Percentiles rank a stretch among this genome's conserved stretches.
These are phyloP conservation scores for Conchocele bisecta DNA, from an alignment of 2,888 invertebrate genomes.

Conservation along the genomic window DNA sequence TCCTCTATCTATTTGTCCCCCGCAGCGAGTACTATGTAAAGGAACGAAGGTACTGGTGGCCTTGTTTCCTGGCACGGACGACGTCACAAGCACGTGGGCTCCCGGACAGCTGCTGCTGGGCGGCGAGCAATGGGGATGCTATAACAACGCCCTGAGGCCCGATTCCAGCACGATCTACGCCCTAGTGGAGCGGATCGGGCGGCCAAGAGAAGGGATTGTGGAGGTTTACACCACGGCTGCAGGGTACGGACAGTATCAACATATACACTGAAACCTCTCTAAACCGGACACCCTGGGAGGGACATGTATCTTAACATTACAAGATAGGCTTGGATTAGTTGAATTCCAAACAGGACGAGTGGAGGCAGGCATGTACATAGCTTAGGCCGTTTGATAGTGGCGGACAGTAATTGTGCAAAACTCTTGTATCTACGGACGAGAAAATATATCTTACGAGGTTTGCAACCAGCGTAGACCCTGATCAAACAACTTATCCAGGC, in stretches of 20 bases:
- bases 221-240: slow-evolving; percentile 36
- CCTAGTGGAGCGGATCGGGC: slow-evolving; percentile 17
- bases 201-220: slow-evolving; percentile 33
- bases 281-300: background rate
- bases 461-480: no score
- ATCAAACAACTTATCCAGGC: no score
- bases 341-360: background rate
- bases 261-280: background rate
- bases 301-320: no score
- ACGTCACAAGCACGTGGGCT: slow-evolving; percentile 35
- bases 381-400: background rate
- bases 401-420: no score
- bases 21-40: slow-evolving; percentile 49
- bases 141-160: slow-evolving; percentile 33
- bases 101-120: slow-evolving; percentile 49
- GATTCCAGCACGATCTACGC: slow-evolving; percentile 43
- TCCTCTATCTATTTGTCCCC: background rate
- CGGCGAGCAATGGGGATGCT: slow-evolving; percentile 44
- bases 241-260: slow-evolving; percentile 31
- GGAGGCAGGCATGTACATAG: background rate
- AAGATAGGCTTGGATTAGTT: no score
- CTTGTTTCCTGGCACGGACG: slow-evolving; percentile 28
- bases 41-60: slow-evolving; percentile 47
- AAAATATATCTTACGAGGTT: no score
- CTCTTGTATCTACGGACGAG: no score